phyloP scores from a whole-genome alignment of 2,113 vertebrate species.

The Colossoma macropomum region DNA sequence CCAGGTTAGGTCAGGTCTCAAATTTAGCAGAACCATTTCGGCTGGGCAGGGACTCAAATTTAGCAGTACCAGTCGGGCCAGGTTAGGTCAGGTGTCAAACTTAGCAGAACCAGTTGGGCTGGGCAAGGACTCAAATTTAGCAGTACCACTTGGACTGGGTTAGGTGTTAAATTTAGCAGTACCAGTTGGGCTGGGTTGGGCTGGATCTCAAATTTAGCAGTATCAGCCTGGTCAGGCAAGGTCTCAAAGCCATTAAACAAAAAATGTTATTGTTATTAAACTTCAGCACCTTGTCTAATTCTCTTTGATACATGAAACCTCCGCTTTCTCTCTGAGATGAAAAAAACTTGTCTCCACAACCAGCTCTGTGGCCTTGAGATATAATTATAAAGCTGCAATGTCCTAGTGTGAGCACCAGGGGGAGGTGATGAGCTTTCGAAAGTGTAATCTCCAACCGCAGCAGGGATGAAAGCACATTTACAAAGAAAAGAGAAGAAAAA shows the following conservation, averaged over 20 bases:
- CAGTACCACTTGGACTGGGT: no score
- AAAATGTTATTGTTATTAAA: constrained; percentile 67
- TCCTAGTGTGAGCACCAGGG: constrained; percentile 62
- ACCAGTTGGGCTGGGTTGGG: no score
- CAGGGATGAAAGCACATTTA: neutral
- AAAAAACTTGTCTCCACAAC: constrained; percentile 55
- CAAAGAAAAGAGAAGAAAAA: constrained; percentile 22
- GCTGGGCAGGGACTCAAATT: no score
- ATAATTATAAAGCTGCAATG: constrained; percentile 61
- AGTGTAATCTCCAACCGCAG: neutral
- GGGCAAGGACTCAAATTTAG: no score
- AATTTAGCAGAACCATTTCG: no score
- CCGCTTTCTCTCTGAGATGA: constrained; percentile 66
- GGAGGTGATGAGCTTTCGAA: constrained; percentile 67
- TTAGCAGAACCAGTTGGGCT: no score
- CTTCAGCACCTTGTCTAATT: constrained; percentile 61
- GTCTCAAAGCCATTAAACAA: constrained; percentile 44
- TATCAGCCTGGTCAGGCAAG: no score
- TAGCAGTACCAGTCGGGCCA: no score
- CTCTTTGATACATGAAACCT: constrained; percentile 66
- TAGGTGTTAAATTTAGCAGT: no score
- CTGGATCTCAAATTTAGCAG: no score
- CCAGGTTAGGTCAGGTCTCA: no score
- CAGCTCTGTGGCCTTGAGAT: constrained; percentile 63
- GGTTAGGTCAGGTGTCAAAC: no score